Percentiles rank a stretch among this genome's conserved stretches.
Evolutionary conservation across 1,140 invertebrate genomes (phyloP).

Genomic region (Pantala flavescens): DNA sequence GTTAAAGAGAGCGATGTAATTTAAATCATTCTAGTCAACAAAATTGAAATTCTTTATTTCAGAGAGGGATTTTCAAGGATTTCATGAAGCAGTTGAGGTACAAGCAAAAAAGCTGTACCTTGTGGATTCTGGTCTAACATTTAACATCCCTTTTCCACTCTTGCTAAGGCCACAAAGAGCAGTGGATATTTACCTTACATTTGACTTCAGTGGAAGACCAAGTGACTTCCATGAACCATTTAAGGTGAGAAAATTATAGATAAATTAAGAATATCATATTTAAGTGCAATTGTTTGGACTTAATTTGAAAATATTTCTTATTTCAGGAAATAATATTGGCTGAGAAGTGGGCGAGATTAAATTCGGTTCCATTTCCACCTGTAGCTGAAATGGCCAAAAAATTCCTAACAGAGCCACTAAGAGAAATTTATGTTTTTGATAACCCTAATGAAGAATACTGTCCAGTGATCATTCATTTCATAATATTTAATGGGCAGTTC

Average conservation of each 20-base stretch:
- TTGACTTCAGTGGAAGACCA: constrained; percentile 39
- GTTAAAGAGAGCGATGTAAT: no score
- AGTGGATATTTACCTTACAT: constrained; percentile 38
- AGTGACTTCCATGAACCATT: constrained; percentile 36
- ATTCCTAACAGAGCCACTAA: constrained; percentile 31
- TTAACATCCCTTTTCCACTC: constrained; percentile 41
- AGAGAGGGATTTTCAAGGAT: constrained; percentile 35
- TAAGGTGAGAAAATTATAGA: constrained; percentile 28
- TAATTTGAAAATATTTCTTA: constrained; percentile 1
- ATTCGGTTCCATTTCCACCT: constrained; percentile 38
- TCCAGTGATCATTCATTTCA: constrained; percentile 39
- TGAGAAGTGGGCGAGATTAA: constrained; percentile 38
- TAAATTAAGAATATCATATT: no score
- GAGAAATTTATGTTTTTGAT: constrained; percentile 39
- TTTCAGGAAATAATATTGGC: constrained; percentile 37
- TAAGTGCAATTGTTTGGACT: no score
- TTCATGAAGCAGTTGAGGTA: constrained; percentile 35
- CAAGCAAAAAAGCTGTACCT: constrained; percentile 37
- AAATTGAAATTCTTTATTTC: constrained; percentile 17
- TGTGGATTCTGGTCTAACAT: constrained; percentile 41
- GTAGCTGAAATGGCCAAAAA: constrained; percentile 34
- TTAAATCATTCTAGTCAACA: no score
- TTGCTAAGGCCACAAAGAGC: constrained; percentile 37
- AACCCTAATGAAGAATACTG: constrained; percentile 35
- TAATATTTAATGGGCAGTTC: constrained; percentile 38